phyloP scores from a whole-genome alignment of 2,888 invertebrate genomes.

The Panzeria rudis region DNA sequence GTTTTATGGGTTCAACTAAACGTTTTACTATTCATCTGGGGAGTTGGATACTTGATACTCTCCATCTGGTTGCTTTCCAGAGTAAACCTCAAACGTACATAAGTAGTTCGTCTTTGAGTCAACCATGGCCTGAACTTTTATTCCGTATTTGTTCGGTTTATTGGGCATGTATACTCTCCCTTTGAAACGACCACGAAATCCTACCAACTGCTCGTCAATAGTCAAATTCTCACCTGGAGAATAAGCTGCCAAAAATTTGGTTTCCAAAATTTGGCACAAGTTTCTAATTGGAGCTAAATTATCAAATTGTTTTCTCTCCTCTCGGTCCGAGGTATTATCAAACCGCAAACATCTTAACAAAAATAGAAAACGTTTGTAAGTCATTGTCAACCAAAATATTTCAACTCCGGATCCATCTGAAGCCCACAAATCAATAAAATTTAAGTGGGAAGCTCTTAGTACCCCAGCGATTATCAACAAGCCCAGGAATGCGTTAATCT shows the following conservation, averaged over 20 bases:
- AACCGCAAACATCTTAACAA: slow-evolving; percentile 50
- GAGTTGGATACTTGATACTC: slow-evolving; percentile 41
- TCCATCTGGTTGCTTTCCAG: slow-evolving; percentile 60
- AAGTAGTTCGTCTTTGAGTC: slow-evolving; percentile 25
- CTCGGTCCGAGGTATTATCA: slow-evolving; percentile 29
- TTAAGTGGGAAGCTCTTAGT: not conserved
- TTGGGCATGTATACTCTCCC: slow-evolving; percentile 43
- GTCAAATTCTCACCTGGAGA: slow-evolving; percentile 41
- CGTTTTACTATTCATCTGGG: slow-evolving; percentile 28
- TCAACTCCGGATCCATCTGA: slow-evolving; percentile 33
- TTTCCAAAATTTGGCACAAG: slow-evolving; percentile 41
- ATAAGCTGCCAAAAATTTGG: slow-evolving; percentile 8
- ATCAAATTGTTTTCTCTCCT: slow-evolving; percentile 34
- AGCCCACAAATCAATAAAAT: slow-evolving; percentile 20
- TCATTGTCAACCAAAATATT: slow-evolving; percentile 30
- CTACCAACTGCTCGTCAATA: slow-evolving; percentile 43
- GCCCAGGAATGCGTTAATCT: too few relatives aligned
- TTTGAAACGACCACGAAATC: slow-evolving; percentile 45
- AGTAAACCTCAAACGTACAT: slow-evolving; percentile 60
- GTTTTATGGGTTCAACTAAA: slow-evolving; percentile 22
- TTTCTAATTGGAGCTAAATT: slow-evolving; percentile 40
- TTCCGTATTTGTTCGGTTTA: slow-evolving; percentile 23
- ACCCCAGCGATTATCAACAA: too few relatives aligned
- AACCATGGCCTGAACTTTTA: slow-evolving; percentile 55
- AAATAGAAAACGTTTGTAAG: slow-evolving; percentile 35